Base-by-base conservation (phyloP, 2,797 vertebrate genomes). In the Channallabes apus region DNA sequence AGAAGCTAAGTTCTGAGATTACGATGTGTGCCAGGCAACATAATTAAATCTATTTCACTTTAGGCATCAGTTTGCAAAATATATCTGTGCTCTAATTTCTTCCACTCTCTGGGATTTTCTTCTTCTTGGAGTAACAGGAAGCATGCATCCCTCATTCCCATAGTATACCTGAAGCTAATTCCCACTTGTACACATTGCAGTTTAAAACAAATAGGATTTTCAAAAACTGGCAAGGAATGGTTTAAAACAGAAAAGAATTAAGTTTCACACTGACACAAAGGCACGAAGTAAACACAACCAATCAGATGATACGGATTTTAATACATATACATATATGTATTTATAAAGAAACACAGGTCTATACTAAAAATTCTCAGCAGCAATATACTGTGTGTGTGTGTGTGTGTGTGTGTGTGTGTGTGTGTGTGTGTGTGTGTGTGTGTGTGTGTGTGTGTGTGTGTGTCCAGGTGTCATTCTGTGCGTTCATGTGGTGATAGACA, bases 381-480 rank as follows among this genome's bases (percentile, higher is more conserved):
- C 17, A 77, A 2, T 20, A 35, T 76, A 29, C 72, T 7, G 3
- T 69, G 32, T 69, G 18, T 38, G 18, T 38, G 29, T 69, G 67
- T 41, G 38, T 46, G 71, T 51, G 71, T 51, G 24, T 46, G 3
- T 38, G 32, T 69, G 18, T 22, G 18, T 38, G 67, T 69, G 35
- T 73, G 3, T 69, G 32, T 69, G 18, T 38, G 7, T 38, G 67
- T 69, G 35, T 58, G 77, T 80, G 84, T 81, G 38, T 76, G 54
- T 61, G 32, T 80, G 78, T 82, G 75, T 29, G 17, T 76, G 73
- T 38, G 51, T 83, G 64, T 79, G 80, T 61, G 12, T 14, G 3
- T 14, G 51, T 54, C 51, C 51, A 54, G 51, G 51, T 54, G 51
- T 54, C 51, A 14, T 54, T 54, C 3, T 14, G 51, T 54, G 51